These are phyloP conservation scores for Macrochelys suwanniensis DNA, from an alignment of 2,797 vertebrate species.

Conservation along the genomic window DNA sequence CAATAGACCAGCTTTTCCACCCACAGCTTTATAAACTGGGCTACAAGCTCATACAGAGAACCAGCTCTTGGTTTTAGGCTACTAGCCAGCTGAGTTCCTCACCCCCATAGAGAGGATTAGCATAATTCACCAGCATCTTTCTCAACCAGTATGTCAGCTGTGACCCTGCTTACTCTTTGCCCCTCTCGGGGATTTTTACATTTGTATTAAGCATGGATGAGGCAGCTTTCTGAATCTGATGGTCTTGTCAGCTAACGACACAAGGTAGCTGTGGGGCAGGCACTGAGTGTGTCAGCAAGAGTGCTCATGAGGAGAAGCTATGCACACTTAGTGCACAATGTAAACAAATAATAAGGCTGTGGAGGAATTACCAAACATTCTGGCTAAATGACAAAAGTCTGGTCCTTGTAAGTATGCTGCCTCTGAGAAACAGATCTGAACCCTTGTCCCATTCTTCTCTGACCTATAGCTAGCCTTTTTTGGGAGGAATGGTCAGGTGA, in stretches of 20 bases:
- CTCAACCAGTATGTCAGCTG: background rate
- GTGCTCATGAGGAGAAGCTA: background rate
- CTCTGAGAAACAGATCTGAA: background rate
- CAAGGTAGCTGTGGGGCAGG: background rate
- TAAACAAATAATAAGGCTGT: background rate
- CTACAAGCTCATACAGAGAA: background rate
- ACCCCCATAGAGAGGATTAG: background rate
- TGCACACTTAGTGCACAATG: background rate
- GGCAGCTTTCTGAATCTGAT: background rate
- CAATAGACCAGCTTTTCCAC: conserved; percentile 4
- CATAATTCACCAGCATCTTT: background rate
- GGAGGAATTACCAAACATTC: background rate
- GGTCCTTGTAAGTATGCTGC: background rate
- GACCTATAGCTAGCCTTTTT: background rate
- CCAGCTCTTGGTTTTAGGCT: background rate
- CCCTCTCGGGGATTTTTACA: background rate
- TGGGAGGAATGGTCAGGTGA: too few species aligned
- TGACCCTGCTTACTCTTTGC: background rate
- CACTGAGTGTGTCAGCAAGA: background rate
- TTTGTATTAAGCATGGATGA: rapidly evolving
- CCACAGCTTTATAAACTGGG: background rate
- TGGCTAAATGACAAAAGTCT: background rate
- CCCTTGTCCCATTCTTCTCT: background rate
- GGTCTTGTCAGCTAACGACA: background rate
- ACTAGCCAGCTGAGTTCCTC: background rate